phyloP scores from a whole-genome alignment of 2,888 invertebrate genomes.

The Patella depressa region DNA sequence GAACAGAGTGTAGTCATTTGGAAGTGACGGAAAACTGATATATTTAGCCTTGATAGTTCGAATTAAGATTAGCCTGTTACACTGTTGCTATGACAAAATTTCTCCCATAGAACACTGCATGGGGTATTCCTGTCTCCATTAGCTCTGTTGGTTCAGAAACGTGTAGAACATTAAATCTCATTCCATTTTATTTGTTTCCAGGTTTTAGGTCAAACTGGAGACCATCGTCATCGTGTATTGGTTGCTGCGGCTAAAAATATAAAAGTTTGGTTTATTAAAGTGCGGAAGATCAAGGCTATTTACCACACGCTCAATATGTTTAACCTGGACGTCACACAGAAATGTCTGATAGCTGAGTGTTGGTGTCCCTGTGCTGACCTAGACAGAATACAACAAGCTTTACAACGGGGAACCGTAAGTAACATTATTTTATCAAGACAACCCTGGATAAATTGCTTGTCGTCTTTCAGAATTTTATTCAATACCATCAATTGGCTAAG shows the following conservation, averaged over 20 bases:
- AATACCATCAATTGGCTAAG: too few relatives aligned
- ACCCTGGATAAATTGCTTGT: too few relatives aligned
- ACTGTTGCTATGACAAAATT: too few relatives aligned
- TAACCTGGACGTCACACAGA: conserved; percentile 99
- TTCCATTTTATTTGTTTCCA: conserved; percentile 31
- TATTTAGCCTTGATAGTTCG: too few relatives aligned
- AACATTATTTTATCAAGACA: neutral
- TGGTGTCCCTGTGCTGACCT: conserved; percentile 95
- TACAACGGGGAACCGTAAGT: conserved; percentile 92
- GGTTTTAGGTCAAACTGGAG: conserved; percentile 74
- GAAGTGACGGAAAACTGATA: too few relatives aligned
- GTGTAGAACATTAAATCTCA: too few relatives aligned
- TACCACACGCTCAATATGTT: conserved; percentile 98
- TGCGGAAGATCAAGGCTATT: conserved; percentile 98
- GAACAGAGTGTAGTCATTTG: too few relatives aligned
- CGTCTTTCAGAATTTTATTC: too few relatives aligned
- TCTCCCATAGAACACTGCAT: too few relatives aligned
- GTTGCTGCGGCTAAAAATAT: conserved; percentile 99
- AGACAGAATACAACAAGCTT: conserved; percentile 94
- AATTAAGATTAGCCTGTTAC: too few relatives aligned
- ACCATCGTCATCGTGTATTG: conserved; percentile 96
- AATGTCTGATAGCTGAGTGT: conserved; percentile 98
- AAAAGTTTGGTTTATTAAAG: conserved; percentile 96
- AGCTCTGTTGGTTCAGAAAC: too few relatives aligned
- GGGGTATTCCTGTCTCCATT: too few relatives aligned